Evolutionary conservation across 2,888 invertebrate species (phyloP).

Genomic region (Sialis fuliginosa): DNA sequence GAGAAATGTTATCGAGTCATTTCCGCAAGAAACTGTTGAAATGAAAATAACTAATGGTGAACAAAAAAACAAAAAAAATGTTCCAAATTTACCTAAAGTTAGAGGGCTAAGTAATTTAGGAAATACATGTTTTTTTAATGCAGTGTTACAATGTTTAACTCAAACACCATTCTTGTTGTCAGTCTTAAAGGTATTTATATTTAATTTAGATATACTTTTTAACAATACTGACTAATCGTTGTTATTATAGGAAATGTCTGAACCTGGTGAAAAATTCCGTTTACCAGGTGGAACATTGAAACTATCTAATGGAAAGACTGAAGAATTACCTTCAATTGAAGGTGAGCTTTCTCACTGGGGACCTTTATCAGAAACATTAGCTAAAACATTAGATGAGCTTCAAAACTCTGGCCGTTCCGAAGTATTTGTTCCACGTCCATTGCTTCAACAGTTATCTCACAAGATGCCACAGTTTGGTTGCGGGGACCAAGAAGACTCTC

Average conservation of each 20-base stretch:
- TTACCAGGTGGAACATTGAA: slow-evolving; percentile 55
- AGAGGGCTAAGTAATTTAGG: slow-evolving; percentile 81
- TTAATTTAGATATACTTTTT: too few relatives aligned
- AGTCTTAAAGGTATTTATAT: slow-evolving; percentile 31
- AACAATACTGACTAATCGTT: too few relatives aligned
- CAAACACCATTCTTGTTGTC: slow-evolving; percentile 61
- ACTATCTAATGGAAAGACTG: slow-evolving; percentile 16
- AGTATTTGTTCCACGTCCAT: slow-evolving; percentile 43
- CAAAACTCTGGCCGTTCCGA: slow-evolving; percentile 43
- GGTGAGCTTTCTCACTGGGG: slow-evolving; percentile 51
- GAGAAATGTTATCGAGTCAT: background rate
- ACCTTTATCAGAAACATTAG: slow-evolving; percentile 43
- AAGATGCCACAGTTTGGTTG: slow-evolving; percentile 77
- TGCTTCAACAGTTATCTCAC: slow-evolving; percentile 42
- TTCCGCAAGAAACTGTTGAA: background rate
- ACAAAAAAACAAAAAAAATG: background rate
- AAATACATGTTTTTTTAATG: slow-evolving; percentile 95
- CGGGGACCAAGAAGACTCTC: slow-evolving; percentile 92
- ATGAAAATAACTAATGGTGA: slow-evolving; percentile 1
- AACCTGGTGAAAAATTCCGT: slow-evolving; percentile 48
- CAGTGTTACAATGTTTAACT: slow-evolving; percentile 82
- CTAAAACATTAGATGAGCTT: slow-evolving; percentile 50
- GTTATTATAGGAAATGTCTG: slow-evolving; percentile 32
- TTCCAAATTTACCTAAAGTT: slow-evolving; percentile 31
- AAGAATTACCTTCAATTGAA: slow-evolving; percentile 15